A percentile compares a stretch with the other conserved stretches of the same genome.
Evolutionary conservation across 2,113 vertebrate species (phyloP).

Genomic region (Strix aluco): DNA sequence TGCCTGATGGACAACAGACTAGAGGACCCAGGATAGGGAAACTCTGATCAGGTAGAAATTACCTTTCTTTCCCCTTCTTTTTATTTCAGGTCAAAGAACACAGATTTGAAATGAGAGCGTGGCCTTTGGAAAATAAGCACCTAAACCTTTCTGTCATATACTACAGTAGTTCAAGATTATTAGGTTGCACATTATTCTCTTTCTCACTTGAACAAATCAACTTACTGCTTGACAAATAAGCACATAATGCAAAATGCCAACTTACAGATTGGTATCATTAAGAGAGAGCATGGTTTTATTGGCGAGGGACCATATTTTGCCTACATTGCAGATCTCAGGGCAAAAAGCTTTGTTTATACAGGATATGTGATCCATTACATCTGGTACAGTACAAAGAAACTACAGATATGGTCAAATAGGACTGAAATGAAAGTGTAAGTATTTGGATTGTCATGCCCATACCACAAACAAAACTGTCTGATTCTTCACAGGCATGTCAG

Average conservation of each 20-base stretch:
- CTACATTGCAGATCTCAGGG: background rate
- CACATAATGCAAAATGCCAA: slow-evolving; percentile 56
- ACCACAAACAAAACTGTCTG: background rate
- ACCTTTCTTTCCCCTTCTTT: background rate
- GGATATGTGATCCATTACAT: background rate
- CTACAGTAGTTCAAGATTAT: background rate
- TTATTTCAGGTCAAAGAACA: background rate
- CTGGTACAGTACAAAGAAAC: background rate
- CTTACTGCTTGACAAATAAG: slow-evolving; percentile 69
- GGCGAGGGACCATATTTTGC: background rate
- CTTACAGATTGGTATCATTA: slow-evolving; percentile 60
- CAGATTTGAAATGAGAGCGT: background rate
- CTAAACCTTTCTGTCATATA: slow-evolving; percentile 22
- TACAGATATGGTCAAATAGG: background rate
- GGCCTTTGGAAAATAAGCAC: slow-evolving; percentile 43
- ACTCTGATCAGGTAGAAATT: background rate
- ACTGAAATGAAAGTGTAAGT: background rate
- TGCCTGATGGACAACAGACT: background rate
- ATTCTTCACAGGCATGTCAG: background rate
- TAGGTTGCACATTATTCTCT: slow-evolving; percentile 16
- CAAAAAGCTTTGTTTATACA: slow-evolving; percentile 43
- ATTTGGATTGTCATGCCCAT: background rate
- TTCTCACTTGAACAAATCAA: slow-evolving; percentile 56
- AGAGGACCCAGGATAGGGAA: background rate
- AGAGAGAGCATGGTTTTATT: slow-evolving; percentile 41